Base-by-base conservation (phyloP, 2,888 invertebrate species). In the Mycogona germanica region DNA sequence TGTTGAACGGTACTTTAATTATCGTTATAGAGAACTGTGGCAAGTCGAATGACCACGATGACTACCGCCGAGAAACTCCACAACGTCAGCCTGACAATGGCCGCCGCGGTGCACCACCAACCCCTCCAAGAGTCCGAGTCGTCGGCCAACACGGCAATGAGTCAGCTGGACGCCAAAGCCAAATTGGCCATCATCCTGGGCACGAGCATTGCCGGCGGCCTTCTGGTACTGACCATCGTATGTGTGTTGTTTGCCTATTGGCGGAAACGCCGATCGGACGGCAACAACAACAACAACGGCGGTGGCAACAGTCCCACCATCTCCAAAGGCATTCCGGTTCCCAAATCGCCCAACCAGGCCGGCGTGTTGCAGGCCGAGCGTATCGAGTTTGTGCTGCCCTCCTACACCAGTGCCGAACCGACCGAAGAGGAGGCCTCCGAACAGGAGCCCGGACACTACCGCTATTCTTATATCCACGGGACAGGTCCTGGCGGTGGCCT, bases 321-420 rank as follows among this genome's bases (percentile, higher is more conserved):
- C 9, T 46, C 46, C 7, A 46, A 46, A 17, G 46, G 26, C 14
- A 46, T 46, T 17, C n/a, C 35, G n/a, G 29, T 46, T 2, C 14
- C 21, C 4, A 3, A 9, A 4, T 17, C 28, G 6, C 21, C 42
- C 2, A 28, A 42, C 29, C 42, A 51, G 32, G 51, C 51, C 19
- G 51, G 51, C 1, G 51, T 51, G 6, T 44, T 51, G 21, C 51
- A 51, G 32, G n/a, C 42, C 2, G 51, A 51, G 14, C 42, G 30
- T 12, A 51, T 51, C 14, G 51, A 51, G 19, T 51, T 51, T 17
- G 51, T 51, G 2, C 32, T 51, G 29, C 51, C 51, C 23, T 50
- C 50, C 19, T 51, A 51, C 44, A 51, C 51, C 17, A 44, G 42
- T 4, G 30, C 51, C 17, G 51, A 51, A 17, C 42, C 32, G 2